phyloP scores from a whole-genome alignment of 2,113 vertebrate species.

The Sebastes schlegelii region DNA sequence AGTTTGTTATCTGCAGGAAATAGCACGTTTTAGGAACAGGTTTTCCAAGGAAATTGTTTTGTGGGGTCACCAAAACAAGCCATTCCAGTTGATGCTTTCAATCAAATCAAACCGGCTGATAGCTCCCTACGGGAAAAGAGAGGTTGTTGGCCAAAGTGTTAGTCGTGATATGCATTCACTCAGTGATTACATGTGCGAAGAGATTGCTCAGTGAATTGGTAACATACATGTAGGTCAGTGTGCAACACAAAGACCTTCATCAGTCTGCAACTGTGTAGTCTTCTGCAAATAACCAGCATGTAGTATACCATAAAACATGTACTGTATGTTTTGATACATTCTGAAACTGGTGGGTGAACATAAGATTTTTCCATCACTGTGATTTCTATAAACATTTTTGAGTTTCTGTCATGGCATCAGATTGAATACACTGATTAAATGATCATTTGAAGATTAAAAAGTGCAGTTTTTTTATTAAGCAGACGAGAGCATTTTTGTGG shows the following conservation, averaged over 20 bases:
- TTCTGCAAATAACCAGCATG: neutral
- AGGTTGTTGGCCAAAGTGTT: slow-evolving; percentile 4
- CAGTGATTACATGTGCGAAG: neutral
- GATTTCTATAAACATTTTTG: neutral
- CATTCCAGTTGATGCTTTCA: slow-evolving; percentile 14
- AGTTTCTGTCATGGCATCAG: neutral
- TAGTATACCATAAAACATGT: neutral
- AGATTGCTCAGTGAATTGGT: slow-evolving; percentile 9
- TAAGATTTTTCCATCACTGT: neutral
- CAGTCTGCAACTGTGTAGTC: neutral
- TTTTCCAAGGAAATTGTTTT: neutral
- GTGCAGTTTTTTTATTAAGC: neutral
- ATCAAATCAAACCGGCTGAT: slow-evolving; percentile 19
- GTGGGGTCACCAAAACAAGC: slow-evolving; percentile 14
- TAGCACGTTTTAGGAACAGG: neutral
- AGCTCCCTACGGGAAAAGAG: neutral
- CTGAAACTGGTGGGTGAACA: neutral
- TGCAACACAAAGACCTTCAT: neutral
- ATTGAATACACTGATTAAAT: neutral
- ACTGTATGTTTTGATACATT: neutral
- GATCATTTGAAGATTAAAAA: neutral
- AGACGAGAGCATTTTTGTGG: neutral
- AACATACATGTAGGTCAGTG: neutral
- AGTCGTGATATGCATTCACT: neutral
- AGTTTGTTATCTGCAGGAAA: neutral